Percentiles rank a stretch among this genome's conserved stretches.
Evolutionary conservation across 2,797 vertebrate genomes (phyloP).

Genomic region (Sebastes taczanowskii): DNA sequence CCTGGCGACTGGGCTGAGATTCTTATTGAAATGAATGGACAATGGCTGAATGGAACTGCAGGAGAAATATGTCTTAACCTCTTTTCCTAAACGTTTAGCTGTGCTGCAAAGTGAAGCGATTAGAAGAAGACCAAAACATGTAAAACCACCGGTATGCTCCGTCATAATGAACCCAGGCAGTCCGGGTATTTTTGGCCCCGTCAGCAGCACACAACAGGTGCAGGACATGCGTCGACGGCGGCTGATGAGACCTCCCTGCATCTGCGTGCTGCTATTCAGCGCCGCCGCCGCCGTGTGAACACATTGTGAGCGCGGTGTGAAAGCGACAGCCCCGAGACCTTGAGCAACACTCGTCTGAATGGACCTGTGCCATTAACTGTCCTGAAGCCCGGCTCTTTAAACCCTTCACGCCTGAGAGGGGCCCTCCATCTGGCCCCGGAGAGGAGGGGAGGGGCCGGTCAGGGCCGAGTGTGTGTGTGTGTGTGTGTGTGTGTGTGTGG

Average conservation of each 20-base stretch:
- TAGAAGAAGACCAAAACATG: not conserved
- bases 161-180: not conserved
- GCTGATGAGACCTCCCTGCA: conserved; percentile 59
- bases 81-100: not conserved
- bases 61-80: not conserved
- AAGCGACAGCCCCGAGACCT: conserved; percentile 72
- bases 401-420: conserved; percentile 73
- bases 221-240: conserved; percentile 27
- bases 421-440: conserved; percentile 70
- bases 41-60: not conserved
- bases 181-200: conserved; percentile 50
- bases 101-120: not conserved
- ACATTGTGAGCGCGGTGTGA: conserved; percentile 71
- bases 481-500: not conserved
- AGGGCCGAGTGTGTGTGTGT: not conserved
- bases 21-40: not conserved
- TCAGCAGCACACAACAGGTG: conserved; percentile 62
- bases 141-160: not conserved
- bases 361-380: conserved; percentile 69
- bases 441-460: conserved; percentile 22
- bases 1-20: too few relatives aligned
- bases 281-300: conserved; percentile 50
- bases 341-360: conserved; percentile 74
- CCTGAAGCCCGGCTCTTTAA: conserved; percentile 60
- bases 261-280: conserved; percentile 65